Evolutionary conservation across 2,113 vertebrate genomes (phyloP).

Genomic region (Zingel zingel): DNA sequence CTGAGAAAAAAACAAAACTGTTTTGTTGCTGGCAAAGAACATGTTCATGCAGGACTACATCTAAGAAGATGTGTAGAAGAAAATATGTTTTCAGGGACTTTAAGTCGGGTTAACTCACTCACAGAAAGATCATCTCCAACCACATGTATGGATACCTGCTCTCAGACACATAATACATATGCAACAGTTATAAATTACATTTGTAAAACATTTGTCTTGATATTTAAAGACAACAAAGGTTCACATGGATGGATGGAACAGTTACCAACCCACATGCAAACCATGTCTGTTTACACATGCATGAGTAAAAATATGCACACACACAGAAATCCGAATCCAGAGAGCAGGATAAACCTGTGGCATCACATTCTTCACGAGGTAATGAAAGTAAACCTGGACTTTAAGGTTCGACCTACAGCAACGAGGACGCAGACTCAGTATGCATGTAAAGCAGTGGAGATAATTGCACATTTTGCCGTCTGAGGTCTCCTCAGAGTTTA

Average conservation of each 20-base stretch:
- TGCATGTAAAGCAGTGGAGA: constrained; percentile 23
- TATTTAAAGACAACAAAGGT: not conserved
- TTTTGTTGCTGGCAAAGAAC: too few relatives aligned
- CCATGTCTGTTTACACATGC: constrained; percentile 1
- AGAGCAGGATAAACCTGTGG: constrained; percentile 9
- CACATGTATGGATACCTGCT: not conserved
- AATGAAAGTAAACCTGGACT: not conserved
- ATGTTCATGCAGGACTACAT: too few relatives aligned
- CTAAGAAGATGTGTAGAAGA: too few relatives aligned
- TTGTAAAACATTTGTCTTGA: not conserved
- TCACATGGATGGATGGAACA: not conserved
- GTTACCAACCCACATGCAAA: not conserved
- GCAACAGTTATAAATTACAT: not conserved
- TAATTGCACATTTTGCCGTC: constrained; percentile 21
- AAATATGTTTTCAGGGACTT: not conserved
- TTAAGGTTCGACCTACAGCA: not conserved
- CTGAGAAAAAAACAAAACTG: too few relatives aligned
- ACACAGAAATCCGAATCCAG: not conserved
- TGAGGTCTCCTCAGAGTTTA: constrained; percentile 33
- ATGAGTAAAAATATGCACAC: not conserved
- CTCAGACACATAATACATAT: not conserved
- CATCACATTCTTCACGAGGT: not conserved
- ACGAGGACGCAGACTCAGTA: not conserved
- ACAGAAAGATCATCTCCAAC: not conserved
- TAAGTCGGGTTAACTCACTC: not conserved